Conservation (phyloP, 2,888 invertebrate species). For the Temnothorax rugatulus region DNA sequence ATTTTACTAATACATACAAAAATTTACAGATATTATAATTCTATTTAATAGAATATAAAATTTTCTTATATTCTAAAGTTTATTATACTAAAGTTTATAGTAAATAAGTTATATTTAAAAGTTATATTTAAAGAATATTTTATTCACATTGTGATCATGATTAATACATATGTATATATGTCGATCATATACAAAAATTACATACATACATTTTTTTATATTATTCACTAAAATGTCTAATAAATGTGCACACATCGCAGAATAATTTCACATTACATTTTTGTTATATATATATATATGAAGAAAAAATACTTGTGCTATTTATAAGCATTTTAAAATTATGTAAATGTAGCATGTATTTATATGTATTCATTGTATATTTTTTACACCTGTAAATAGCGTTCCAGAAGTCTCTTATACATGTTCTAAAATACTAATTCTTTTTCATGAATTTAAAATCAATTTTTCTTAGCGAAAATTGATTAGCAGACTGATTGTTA, state of each 20-base stretch:
- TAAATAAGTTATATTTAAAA: not conserved
- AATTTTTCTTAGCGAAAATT: conserved; percentile 8
- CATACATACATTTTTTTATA: not conserved
- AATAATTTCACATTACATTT: conserved; percentile 6
- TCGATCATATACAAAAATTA: conserved; percentile 13
- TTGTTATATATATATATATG: not conserved
- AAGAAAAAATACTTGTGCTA: conserved; percentile 10
- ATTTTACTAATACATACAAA: not conserved
- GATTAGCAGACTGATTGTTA: not conserved
- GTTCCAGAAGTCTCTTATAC: not conserved
- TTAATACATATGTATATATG: not conserved
- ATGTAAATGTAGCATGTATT: not conserved
- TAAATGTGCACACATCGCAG: conserved; percentile 8
- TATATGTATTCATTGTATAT: conserved; percentile 8
- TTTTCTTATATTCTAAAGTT: not conserved
- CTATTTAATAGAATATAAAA: conserved; percentile 1
- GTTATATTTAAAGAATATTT: not conserved
- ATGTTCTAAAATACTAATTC: not conserved
- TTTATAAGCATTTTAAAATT: conserved; percentile 7
- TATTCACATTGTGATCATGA: not conserved
- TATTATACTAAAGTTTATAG: not conserved
- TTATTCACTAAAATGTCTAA: not conserved
- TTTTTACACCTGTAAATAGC: not conserved
- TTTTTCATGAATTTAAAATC: not conserved
- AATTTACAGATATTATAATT: conserved; percentile 8